Percentiles rank a stretch among this genome's conserved stretches.
Evolutionary conservation across 2,888 invertebrate genomes (phyloP).

Genomic region (Agonopterix alstromeriana): DNA sequence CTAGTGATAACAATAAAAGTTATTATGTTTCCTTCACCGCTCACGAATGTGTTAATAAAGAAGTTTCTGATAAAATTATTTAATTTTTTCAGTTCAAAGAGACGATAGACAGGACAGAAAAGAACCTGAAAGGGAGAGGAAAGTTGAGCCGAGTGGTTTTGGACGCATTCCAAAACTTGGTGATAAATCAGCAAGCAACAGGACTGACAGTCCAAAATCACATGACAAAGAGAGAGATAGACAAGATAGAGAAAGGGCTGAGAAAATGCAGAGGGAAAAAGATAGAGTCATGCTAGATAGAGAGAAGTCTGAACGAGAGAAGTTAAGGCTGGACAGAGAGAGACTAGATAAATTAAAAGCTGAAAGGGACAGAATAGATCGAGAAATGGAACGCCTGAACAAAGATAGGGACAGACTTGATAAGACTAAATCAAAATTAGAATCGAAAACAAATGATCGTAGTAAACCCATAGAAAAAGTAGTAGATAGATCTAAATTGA

Average conservation of each 20-base stretch:
- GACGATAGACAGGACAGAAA: conserved; percentile 43
- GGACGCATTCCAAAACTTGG: conserved; percentile 74
- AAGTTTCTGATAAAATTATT: background rate
- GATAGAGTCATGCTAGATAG: conserved; percentile 34
- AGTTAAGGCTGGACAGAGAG: conserved; percentile 44
- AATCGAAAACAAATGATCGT: conserved; percentile 36
- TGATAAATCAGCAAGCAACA: conserved; percentile 34
- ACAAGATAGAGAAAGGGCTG: conserved; percentile 23
- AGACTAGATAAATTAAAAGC: conserved; percentile 56
- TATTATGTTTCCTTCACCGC: too few relatives aligned
- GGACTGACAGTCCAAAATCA: conserved; percentile 36
- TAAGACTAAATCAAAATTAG: conserved; percentile 52
- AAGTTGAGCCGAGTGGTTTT: conserved; percentile 42
- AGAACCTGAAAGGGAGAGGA: conserved; percentile 44
- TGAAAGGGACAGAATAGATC: conserved; percentile 60
- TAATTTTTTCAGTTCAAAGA: conserved; percentile 35
- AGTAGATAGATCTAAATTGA: conserved; percentile 42
- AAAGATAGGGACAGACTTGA: conserved; percentile 57
- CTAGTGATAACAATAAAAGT: too few relatives aligned
- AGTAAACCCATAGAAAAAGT: conserved; percentile 31
- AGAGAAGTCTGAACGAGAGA: conserved; percentile 35
- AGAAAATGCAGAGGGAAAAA: conserved; percentile 15
- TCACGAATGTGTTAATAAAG: too few relatives aligned
- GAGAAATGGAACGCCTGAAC: conserved; percentile 57
- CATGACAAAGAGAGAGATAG: conserved; percentile 33